Conservation (phyloP, 2,797 vertebrate species). For the Sphenodon punctatus region DNA sequence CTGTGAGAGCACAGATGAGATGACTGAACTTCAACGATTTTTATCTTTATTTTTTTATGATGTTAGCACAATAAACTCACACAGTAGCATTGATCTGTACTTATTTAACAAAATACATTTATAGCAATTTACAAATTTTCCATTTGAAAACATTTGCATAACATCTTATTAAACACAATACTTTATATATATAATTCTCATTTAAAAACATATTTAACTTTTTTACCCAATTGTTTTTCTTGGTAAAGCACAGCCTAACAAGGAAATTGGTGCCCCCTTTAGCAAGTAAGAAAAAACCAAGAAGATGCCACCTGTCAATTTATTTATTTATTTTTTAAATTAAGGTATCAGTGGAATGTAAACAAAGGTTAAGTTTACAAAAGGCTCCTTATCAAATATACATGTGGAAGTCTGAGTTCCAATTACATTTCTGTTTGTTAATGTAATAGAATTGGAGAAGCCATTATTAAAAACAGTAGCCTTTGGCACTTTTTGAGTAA, state of each 20-base stretch:
- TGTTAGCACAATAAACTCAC: conserved; percentile 84
- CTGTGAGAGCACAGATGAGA: conserved; percentile 44
- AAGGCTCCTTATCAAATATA: conserved; percentile 87
- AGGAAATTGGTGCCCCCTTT: conserved; percentile 78
- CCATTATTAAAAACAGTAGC: conserved; percentile 83
- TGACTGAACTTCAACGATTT: conserved; percentile 64
- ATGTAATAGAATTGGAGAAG: conserved; percentile 77
- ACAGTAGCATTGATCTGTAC: conserved; percentile 82
- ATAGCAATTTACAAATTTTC: conserved; percentile 85
- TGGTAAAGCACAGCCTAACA: conserved; percentile 83
- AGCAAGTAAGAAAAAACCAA: conserved; percentile 81
- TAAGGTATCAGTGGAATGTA: conserved; percentile 89
- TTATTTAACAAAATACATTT: conserved; percentile 87
- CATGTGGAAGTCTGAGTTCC: conserved; percentile 86
- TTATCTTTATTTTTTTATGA: conserved; percentile 84
- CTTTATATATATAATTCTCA: conserved; percentile 80
- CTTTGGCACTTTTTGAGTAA: conserved; percentile 86
- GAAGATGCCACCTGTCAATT: conserved; percentile 84
- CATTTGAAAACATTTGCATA: conserved; percentile 84
- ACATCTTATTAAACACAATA: conserved; percentile 87
- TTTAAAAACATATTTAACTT: conserved; percentile 83
- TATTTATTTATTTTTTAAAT: conserved; percentile 81
- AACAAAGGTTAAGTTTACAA: conserved; percentile 84
- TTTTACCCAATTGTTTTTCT: conserved; percentile 76
- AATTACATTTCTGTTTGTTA: conserved; percentile 76